Evolutionary conservation across 1,140 invertebrate genomes (phyloP).

Genomic region (Drosophila jambulina): DNA sequence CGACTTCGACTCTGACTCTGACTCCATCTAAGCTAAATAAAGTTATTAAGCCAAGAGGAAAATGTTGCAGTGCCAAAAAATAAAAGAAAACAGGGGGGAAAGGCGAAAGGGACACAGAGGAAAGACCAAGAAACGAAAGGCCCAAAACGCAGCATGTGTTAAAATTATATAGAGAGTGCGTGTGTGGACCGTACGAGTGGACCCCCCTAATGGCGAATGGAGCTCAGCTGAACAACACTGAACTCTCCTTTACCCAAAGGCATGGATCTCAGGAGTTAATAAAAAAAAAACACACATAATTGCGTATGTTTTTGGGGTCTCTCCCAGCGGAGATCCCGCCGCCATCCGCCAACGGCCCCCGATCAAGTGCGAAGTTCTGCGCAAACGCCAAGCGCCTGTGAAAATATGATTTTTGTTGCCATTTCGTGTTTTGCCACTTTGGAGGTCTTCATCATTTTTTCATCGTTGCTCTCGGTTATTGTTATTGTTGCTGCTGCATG

Average conservation of each 20-base stretch:
- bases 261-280: conserved; percentile 65
- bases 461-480: conserved; percentile 44
- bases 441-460: conserved; percentile 71
- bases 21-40: conserved; percentile 78
- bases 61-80: conserved; percentile 65
- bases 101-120: conserved; percentile 20
- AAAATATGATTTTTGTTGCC: conserved; percentile 80
- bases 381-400: conserved; percentile 83
- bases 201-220: conserved; percentile 73
- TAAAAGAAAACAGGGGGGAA: conserved; percentile 28
- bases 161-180: conserved; percentile 83
- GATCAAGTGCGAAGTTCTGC: conserved; percentile 82
- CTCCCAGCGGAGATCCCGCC: conserved; percentile 28
- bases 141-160: conserved; percentile 81
- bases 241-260: conserved; percentile 6
- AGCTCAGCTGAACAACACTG: conserved; percentile 21
- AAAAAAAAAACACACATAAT: conserved; percentile 83
- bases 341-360: conserved; percentile 7
- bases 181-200: conserved; percentile 62
- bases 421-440: conserved; percentile 71
- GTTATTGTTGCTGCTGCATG: conserved; percentile 26
- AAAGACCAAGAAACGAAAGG: conserved; percentile 43
- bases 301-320: conserved; percentile 71
- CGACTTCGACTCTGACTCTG: conserved; percentile 17
- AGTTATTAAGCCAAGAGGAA: conserved; percentile 76